Base-by-base conservation (phyloP, 2,888 invertebrate species). In the Harpalus rubripes region DNA sequence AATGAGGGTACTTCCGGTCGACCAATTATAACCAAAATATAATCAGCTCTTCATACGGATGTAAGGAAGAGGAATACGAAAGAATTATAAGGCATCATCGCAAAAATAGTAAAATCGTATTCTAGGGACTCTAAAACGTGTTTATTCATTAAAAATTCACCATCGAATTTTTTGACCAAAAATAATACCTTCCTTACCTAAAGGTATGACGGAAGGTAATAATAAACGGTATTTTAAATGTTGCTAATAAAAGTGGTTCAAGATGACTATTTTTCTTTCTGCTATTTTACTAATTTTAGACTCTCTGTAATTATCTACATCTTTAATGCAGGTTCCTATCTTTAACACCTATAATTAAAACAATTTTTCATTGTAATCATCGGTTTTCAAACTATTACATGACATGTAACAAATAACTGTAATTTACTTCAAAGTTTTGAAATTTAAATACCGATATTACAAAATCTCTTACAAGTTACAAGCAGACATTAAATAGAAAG, bases 401-500 rank as follows among this genome's bases (percentile, higher is more conserved):
- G 10, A 63, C 63, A 63, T 18, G 22, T 63, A 22, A 63, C 26
- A 39, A 44, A 74, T 74, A 41, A 74, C 72, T 44, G 44, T 74
- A 44, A 74, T 74, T 74, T 74, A 44, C 41, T 18, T 52, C 16
- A 74, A 39, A 44, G 44, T 74, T 74, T 74, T 41, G 72, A 74
- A 74, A 74, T 74, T 74, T 74, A 74, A 74, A 44, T 74, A 74
- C 72, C 41, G 7, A 41, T 74, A 44, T 74, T 74, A 74, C 18
- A 41, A 68, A 74, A 41, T 44, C 41, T 44, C 7, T 7, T 18
- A 41, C 72, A 74, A 68, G 15, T 7, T 18, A 41, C 72, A 74
- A 68, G 15, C 10, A 74, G 12, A 74, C 72, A 74, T 74, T 74
- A 74, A 74, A 74, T 74, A 74, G 72, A 74, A 74, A 74, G 72